phyloP scores from a whole-genome alignment of 2,888 invertebrate species.

The Daptonema setosum region DNA sequence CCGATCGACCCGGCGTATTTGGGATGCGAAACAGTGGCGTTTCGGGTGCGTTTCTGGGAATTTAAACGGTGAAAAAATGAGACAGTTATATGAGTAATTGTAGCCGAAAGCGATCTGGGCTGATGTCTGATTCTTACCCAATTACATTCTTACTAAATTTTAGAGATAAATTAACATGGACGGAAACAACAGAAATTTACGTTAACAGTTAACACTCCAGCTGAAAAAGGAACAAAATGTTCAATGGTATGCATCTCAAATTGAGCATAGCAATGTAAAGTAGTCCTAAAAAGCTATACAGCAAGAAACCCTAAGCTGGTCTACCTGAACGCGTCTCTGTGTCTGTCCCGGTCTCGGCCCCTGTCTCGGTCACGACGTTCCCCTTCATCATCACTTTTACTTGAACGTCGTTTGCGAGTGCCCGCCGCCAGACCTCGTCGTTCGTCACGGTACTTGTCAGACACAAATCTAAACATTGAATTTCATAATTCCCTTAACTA shows the following conservation, averaged over 20 bases:
- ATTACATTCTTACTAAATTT: no score
- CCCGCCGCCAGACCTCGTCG: neutral
- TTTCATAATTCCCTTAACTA: neutral
- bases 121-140: no score
- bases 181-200: no score
- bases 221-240: no score
- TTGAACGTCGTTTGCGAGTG: neutral
- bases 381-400: neutral
- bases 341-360: neutral
- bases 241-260: no score
- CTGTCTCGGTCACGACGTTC: neutral
- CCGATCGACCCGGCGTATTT: conserved; percentile 18
- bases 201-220: no score
- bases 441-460: neutral
- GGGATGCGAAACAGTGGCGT: conserved; percentile 11
- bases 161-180: no score
- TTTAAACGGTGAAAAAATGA: neutral
- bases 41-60: neutral
- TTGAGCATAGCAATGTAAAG: no score
- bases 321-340: neutral
- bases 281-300: no score
- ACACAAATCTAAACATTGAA: neutral
- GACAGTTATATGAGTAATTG: no score
- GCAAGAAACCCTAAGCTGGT: neutral
- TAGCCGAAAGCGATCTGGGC: no score